Conservation (phyloP, 2,888 invertebrate genomes). For the Synanthedon formicaeformis region DNA sequence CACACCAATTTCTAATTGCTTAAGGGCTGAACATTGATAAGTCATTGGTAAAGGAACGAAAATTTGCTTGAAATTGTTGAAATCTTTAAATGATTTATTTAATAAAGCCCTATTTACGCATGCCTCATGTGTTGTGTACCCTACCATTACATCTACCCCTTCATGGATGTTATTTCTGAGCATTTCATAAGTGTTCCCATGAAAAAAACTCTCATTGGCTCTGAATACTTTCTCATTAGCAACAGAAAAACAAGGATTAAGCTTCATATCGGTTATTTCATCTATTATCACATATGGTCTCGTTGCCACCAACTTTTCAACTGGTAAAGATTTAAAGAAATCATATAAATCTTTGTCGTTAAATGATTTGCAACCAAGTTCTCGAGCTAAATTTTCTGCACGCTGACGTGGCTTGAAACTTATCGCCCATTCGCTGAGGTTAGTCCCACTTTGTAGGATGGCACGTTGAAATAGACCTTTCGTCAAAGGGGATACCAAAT, state of each 20-base stretch:
- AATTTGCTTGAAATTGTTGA: background rate
- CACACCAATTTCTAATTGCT: background rate
- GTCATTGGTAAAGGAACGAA: constrained; percentile 34
- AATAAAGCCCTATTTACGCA: background rate
- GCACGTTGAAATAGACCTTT: constrained; percentile 51
- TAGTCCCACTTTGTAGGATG: constrained; percentile 78
- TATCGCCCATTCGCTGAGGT: constrained; percentile 66
- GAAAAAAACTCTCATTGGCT: constrained; percentile 8
- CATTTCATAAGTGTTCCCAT: constrained; percentile 19
- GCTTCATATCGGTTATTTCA: constrained; percentile 1
- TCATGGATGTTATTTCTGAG: constrained; percentile 44
- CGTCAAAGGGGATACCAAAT: constrained; percentile 52
- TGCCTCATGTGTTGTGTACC: constrained; percentile 75
- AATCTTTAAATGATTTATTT: background rate
- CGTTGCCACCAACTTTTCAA: constrained; percentile 4
- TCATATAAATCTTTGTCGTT: constrained; percentile 8
- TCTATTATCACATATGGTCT: constrained; percentile 2
- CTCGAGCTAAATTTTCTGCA: constrained; percentile 18
- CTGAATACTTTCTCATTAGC: constrained; percentile 7
- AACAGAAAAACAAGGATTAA: constrained; percentile 1
- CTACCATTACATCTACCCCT: constrained; percentile 72
- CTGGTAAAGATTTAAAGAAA: constrained; percentile 7
- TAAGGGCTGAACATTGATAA: constrained; percentile 57
- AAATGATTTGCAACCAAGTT: constrained; percentile 1
- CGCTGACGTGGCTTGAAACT: constrained; percentile 57